Evolutionary conservation across 1,140 invertebrate genomes (phyloP), one percentile per base, ranked within the genome.

Genomic region (Leptonema lineaticorne): DNA sequence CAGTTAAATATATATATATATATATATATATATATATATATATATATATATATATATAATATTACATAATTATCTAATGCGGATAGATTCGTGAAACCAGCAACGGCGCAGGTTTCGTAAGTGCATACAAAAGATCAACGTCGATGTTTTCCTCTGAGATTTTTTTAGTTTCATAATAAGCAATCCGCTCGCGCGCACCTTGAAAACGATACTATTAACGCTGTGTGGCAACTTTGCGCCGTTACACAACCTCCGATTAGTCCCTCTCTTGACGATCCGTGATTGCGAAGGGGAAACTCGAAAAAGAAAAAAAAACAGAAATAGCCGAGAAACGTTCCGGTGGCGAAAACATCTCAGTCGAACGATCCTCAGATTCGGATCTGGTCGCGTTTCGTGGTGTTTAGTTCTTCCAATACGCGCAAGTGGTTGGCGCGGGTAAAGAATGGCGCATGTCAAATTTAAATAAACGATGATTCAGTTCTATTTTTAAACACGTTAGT

Each of bases 111-210:
- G 22, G 29, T 64, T 46, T 29, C 41, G 62, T 48, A 64, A 64
- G n/a, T 26, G n/a, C 29, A 46, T 24, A 16, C 16, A 20, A 18
- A 18, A 24, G 8, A 53, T 48, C 20, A 18, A 22, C 6, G 20
- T 8, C 20, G 50, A 53, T 24, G 18, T 45, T 14, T 14, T 9
- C 4, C 20, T 8, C 18, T 28, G 64, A 56, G 33, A 33, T 50
- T 67, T 50, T 53, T 26, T 30, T 20, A 9, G 63, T 66, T 66
- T 66, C 63, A 66, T 66, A 66, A 66, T n/a, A n/a, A n/a, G n/a
- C n/a, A n/a, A n/a, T n/a, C 63, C 37, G 33, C 45, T n/a, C 24
- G 26, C 56, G 53, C 28, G 20, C 30, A 67, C 65, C 65, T 67
- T 67, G 65, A 67, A 67, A 67, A 50, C 24, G 48, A 27, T n/a